Percentiles rank a stretch among this genome's conserved stretches.
phyloP scores from a whole-genome alignment of 2,113 vertebrate species.

The Cyphomyrus discorhynchus region DNA sequence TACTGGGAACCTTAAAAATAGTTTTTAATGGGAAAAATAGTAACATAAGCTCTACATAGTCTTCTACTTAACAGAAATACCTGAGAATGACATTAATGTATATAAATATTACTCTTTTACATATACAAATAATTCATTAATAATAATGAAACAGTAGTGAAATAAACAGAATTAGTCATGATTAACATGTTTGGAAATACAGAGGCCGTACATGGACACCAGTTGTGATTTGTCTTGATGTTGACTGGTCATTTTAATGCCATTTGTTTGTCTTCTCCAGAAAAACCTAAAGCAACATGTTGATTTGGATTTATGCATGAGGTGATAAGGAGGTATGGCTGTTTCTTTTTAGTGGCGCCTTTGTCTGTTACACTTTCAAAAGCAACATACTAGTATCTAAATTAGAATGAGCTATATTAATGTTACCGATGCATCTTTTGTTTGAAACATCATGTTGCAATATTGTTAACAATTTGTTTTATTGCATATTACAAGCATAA shows the following conservation, averaged over 20 bases:
- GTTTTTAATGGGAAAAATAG: neutral
- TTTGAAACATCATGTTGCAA: too few relatives aligned
- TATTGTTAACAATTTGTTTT: too few relatives aligned
- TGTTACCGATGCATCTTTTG: too few relatives aligned
- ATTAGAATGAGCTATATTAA: too few relatives aligned
- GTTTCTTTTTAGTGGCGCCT: neutral
- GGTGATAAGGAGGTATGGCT: neutral
- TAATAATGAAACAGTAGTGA: neutral
- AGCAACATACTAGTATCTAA: too few relatives aligned
- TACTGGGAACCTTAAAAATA: neutral
- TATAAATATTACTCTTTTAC: neutral
- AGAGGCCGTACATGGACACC: neutral
- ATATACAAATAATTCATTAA: neutral
- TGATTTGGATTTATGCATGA: neutral
- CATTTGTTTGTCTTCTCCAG: neutral
- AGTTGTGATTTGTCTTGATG: neutral
- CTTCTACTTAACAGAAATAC: neutral
- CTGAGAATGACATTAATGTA: neutral
- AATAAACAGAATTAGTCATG: neutral
- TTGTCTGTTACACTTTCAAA: too few relatives aligned
- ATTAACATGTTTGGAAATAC: neutral
- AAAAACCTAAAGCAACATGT: neutral
- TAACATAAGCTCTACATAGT: neutral
- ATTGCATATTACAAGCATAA: too few relatives aligned
- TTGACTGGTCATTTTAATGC: neutral